These are phyloP conservation scores for Himantopus leucocephalus DNA, from an alignment of 2,113 vertebrate genomes.

Conservation along the genomic window DNA sequence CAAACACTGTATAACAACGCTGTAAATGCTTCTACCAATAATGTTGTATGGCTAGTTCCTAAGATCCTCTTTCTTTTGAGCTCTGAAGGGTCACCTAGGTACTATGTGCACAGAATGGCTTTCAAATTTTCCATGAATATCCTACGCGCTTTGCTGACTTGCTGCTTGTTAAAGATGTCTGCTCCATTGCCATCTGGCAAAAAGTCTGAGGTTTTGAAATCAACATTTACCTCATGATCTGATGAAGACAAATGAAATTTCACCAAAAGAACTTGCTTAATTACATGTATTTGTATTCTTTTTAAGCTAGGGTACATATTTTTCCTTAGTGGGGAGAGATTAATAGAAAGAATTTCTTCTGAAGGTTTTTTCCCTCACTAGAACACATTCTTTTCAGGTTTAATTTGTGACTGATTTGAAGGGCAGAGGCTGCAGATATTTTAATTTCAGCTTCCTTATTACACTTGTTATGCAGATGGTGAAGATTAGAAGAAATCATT, in stretches of 20 bases:
- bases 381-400: not conserved
- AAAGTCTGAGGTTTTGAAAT: not conserved
- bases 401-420: constrained; percentile 54
- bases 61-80: not conserved
- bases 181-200: not conserved
- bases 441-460: constrained; percentile 67
- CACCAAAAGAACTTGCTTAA: not conserved
- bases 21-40: not conserved
- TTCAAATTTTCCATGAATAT: not conserved
- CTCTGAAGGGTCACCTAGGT: not conserved
- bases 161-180: not conserved
- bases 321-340: not conserved
- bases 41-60: not conserved
- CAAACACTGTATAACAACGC: not conserved
- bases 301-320: not conserved
- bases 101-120: not conserved
- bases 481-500: constrained; percentile 40
- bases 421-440: constrained; percentile 42
- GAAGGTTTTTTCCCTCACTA: not conserved
- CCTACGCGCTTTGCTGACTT: not conserved
- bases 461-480: constrained; percentile 36
- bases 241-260: not conserved
- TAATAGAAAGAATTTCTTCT: not conserved
- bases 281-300: not conserved
- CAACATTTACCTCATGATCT: not conserved